phyloP scores from a whole-genome alignment of 2,888 invertebrate species.

The Thecocarcelia acutangulata region DNA sequence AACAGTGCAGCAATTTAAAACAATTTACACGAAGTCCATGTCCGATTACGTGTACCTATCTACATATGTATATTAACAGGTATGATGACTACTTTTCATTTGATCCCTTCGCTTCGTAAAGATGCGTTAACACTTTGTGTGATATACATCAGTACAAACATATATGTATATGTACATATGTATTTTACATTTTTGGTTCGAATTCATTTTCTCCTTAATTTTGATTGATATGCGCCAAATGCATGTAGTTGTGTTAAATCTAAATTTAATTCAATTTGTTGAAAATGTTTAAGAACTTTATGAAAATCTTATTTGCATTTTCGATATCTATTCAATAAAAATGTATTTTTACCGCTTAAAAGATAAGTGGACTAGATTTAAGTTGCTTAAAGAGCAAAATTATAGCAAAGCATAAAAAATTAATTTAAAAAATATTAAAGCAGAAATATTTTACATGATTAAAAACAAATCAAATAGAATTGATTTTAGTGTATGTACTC shows the following conservation, averaged over 20 bases:
- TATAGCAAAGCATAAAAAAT: not conserved
- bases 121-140: constrained; percentile 33
- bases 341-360: constrained; percentile 41
- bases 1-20: constrained; percentile 16
- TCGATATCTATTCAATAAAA: not conserved
- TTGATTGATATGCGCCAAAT: constrained; percentile 77
- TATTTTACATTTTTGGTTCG: constrained; percentile 47
- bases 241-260: constrained; percentile 68
- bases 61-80: constrained; percentile 3
- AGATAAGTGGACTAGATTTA: constrained; percentile 48
- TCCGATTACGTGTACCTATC: too few species aligned
- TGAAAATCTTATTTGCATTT: not conserved
- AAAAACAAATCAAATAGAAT: not conserved
- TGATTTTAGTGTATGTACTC: too few species aligned
- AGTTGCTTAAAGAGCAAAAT: not conserved
- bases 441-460: not conserved
- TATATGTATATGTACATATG: too few species aligned
- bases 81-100: constrained; percentile 38
- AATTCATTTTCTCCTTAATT: constrained; percentile 50
- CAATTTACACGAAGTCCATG: not conserved
- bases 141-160: not conserved
- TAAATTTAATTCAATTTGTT: constrained; percentile 60
- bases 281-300: constrained; percentile 35
- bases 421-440: too few species aligned
- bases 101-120: constrained; percentile 37